Evolutionary conservation across 1,140 invertebrate genomes (phyloP), one percentile per base, ranked within the genome.

Genomic region (Bilobella aurantiaca): DNA sequence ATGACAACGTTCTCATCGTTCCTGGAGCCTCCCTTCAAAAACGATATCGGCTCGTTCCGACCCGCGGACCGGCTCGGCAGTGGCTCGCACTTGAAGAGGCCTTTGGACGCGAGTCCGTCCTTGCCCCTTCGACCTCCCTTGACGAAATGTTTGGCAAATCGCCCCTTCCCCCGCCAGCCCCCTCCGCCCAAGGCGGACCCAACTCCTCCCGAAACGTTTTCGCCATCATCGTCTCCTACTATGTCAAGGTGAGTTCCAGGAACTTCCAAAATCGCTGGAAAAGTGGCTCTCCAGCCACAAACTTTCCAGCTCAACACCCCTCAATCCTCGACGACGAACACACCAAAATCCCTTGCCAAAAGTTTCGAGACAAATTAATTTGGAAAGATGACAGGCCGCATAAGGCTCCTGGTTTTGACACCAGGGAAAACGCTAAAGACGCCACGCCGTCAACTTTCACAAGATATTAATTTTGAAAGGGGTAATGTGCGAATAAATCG

Each of bases 141-240:
- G 71, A 70, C 23, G 68, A 58, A 42, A 42, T 68, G 3, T 47
- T 63, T 28, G 68, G 63, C 2, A 42, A 63, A 29, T 53, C 62
- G 1, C 46, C 30, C 21, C 28, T 47, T 30, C 42, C 62, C 25
- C 58, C 62, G 21, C 32, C 49, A 25, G 30, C 47, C 25, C 46
- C 34, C 58, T 8, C 28, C 58, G n/a, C 61, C 31, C 58, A 65
- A 60, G 56, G 66, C 56, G 66, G 69, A 42, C 67, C 62, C 49
- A 71, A 69, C 32, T 65, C 60, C 34, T 21, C 89, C 62, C 81
- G 89, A 60, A 91, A 91, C 74, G 87, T 91, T 1, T 92, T 91
- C 74, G 89, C 89, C 58, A 92, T 92, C 68, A 91, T 91, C 75
- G 89, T 93, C 3, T 89, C 87, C 0, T 92, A 92, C 75, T 92